Evolutionary conservation across 2,797 vertebrate species (phyloP).

Genomic region (Stomatorhinus walkeri): DNA sequence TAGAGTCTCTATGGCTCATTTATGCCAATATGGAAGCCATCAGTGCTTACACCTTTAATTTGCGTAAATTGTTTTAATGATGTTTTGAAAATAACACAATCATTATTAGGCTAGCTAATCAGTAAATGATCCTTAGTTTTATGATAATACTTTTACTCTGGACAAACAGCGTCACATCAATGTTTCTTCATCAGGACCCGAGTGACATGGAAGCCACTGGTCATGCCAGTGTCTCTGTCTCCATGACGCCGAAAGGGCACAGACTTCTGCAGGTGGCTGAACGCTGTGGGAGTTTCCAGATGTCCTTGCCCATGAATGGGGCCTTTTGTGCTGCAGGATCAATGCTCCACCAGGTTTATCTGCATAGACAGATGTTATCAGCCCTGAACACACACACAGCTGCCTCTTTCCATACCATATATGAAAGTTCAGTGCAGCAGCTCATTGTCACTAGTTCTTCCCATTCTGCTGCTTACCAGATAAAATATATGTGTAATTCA

Average conservation of each 20-base stretch:
- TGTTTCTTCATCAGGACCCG: neutral
- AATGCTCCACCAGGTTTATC: neutral
- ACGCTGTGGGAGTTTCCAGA: slow-evolving; percentile 10
- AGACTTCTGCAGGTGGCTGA: neutral
- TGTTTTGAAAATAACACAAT: neutral
- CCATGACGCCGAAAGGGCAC: neutral
- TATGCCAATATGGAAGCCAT: neutral
- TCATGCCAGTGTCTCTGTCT: neutral
- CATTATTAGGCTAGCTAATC: neutral
- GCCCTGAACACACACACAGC: neutral
- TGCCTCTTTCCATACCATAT: neutral
- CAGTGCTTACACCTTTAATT: neutral
- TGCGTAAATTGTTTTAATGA: neutral
- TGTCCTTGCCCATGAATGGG: slow-evolving; percentile 2
- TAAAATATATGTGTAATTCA: neutral
- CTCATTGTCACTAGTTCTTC: neutral
- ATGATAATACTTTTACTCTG: neutral
- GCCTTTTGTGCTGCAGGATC: neutral
- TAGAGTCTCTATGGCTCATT: neutral
- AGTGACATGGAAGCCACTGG: neutral
- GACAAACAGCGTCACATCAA: neutral
- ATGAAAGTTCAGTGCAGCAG: neutral
- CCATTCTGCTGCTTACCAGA: neutral
- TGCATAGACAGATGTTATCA: slow-evolving; percentile 8
- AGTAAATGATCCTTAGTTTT: neutral